Evolutionary conservation across 2,113 vertebrate species (phyloP).

Genomic region (Hemiprocne comata): DNA sequence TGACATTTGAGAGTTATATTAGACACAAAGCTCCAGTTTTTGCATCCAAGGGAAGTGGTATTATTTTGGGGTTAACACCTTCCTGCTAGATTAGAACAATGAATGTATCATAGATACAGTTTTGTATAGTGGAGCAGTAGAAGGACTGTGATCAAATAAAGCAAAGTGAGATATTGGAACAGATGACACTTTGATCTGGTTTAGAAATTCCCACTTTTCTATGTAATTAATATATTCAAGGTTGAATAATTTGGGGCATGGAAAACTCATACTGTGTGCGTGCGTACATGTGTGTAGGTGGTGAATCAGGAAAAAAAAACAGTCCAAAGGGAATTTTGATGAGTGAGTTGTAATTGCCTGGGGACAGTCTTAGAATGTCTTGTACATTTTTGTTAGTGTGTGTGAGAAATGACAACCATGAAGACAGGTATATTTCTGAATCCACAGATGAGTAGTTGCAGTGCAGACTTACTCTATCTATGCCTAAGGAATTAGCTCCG

Average conservation of each 20-base stretch:
- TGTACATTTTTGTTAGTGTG: background rate
- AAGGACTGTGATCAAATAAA: background rate
- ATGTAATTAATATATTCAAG: background rate
- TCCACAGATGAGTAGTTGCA: background rate
- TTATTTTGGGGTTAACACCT: background rate
- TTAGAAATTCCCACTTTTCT: conserved; percentile 1
- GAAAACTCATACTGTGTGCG: background rate
- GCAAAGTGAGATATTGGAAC: background rate
- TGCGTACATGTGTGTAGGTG: background rate
- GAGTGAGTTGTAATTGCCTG: background rate
- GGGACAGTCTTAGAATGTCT: background rate
- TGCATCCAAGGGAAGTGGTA: background rate
- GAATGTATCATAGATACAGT: background rate
- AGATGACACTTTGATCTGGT: background rate
- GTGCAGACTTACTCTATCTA: background rate
- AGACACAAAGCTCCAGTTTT: background rate
- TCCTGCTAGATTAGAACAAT: background rate
- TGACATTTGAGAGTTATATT: background rate
- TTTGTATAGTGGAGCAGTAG: background rate
- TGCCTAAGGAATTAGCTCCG: background rate
- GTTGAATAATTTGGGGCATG: background rate
- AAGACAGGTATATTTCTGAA: background rate
- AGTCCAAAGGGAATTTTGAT: background rate
- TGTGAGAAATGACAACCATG: background rate
- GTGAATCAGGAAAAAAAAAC: background rate